Base-by-base conservation (phyloP, 2,888 invertebrate genomes). In the Girardia tigrina region DNA sequence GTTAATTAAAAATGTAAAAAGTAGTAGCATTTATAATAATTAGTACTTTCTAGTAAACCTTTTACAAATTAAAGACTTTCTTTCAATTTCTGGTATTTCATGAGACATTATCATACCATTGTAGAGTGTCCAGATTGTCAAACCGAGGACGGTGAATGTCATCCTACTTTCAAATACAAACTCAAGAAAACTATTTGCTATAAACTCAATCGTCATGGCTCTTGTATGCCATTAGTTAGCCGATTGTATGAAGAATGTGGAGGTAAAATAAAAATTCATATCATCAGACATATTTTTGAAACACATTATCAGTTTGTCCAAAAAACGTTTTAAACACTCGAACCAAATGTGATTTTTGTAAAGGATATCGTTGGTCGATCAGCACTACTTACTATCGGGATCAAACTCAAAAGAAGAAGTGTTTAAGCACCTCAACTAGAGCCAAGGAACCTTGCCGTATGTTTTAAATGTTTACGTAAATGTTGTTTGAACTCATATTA, bases 111-210 rank as follows among this genome's bases (percentile, higher is more conserved):
- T n/a, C n/a, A n/a, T n/a, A n/a, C n/a, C n/a, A n/a, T 72, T 8
- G 4, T 23, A 74, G 74, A 74, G 28, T 74, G 74, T 23, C 74
- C 74, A 20, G 74, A 69, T 20, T 74, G 74, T 28, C 27, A 74
- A 69, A 28, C 69, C 4, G 69, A 74, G 20, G 14, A 12, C 4
- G n/a, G 56, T 26, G 23, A 23, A 20, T 74, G 74, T 74, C 74
- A 74, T 42, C 16, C 16, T 20, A 28, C 69, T 8, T 69, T 56
- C 56, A 74, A 74, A 28, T 56, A 56, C 26, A 74, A 70, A 28
- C 42, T 26, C 4, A 56, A 42, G 1, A 23, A 42, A 6, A 42
- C 23, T 20, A 42, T 23, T 26, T 74, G 74, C 27, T 74, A 56
- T 29, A 42, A 74, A n/a, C 26, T 74, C n/a, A 28, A 74, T 74